Evolutionary conservation across 1,140 invertebrate species (phyloP), one percentile per base, ranked within the genome.

Genomic region (Doryteuthis pealeii): DNA sequence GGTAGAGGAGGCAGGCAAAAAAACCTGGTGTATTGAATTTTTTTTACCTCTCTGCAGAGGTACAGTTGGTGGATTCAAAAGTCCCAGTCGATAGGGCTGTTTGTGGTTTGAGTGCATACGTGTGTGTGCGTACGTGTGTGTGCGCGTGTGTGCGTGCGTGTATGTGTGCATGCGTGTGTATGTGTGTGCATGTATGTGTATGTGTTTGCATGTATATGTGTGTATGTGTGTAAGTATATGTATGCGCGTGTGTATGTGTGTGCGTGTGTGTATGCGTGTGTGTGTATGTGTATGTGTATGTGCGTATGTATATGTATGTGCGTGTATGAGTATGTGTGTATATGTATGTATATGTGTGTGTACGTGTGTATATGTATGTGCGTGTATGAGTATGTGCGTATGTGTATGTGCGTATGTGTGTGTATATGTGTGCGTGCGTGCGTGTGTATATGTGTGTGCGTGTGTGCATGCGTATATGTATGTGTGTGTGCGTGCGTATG

Each of bases 81-180:
- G n/a, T n/a, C n/a, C n/a, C n/a, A n/a, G n/a, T n/a, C n/a, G n/a
- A n/a, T n/a, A n/a, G n/a, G n/a, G n/a, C n/a, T n/a, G n/a, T n/a
- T n/a, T n/a, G n/a, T n/a, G n/a, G 40, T 43, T 22, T 70, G 73
- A 43, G 14, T 74, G 35, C 70, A 40, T 45, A 45, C 43, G 8
- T 70, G 66, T 43, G 3, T 70, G 66, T 62, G 8, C 71, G 74
- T 71, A 32, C 35, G 49, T 71, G 40, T 75, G 69, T 75, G 74
- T 71, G 31, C 62, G 74, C 32, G 32, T 71, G 74, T 71, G 31
- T 71, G 74, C 70, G 31, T 70, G 67, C 70, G 28, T 70, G 66
- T 74, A 35, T 74, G 73, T 74, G 28, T 74, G 73, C 70, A 35
- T 74, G 73, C 31, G 12, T 74, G 67, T 32, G 28, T 68, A 28